These are phyloP conservation scores for Verasper variegatus DNA, from an alignment of 2,113 vertebrate species.

Conservation along the genomic window DNA sequence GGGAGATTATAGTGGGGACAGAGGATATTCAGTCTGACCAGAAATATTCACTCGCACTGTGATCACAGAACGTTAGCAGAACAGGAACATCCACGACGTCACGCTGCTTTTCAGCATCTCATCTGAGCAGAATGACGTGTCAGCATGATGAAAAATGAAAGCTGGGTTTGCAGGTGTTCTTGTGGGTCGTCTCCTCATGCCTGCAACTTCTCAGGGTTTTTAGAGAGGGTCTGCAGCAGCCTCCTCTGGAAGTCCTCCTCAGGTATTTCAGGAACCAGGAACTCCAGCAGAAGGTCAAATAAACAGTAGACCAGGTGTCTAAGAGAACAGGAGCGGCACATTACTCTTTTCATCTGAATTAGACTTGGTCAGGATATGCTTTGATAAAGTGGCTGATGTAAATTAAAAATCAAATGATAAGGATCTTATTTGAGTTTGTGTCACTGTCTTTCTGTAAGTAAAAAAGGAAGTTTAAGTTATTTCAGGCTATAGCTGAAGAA, in stretches of 20 bases:
- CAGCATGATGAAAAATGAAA: background rate
- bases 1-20: slow-evolving; percentile 6
- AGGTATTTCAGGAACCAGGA: slow-evolving; percentile 85
- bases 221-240: slow-evolving; percentile 77
- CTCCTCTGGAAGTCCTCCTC: slow-evolving; percentile 80
- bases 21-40: slow-evolving; percentile 2
- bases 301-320: slow-evolving; percentile 95
- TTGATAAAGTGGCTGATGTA: too few species aligned
- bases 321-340: slow-evolving; percentile 18
- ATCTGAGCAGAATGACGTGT: background rate
- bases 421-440: too few species aligned
- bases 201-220: slow-evolving; percentile 73
- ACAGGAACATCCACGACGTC: background rate
- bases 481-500: too few species aligned
- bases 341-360: too few species aligned
- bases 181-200: slow-evolving; percentile 39
- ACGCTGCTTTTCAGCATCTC: background rate
- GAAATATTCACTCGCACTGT: slow-evolving; percentile 7
- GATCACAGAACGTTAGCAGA: slow-evolving; percentile 5
- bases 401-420: too few species aligned
- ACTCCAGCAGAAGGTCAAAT: slow-evolving; percentile 91
- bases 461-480: too few species aligned
- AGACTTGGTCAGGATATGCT: too few species aligned
- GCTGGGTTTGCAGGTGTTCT: background rate
- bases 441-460: too few species aligned